Evolutionary conservation across 2,888 invertebrate species (phyloP).

Genomic region (Proisotoma minuta): DNA sequence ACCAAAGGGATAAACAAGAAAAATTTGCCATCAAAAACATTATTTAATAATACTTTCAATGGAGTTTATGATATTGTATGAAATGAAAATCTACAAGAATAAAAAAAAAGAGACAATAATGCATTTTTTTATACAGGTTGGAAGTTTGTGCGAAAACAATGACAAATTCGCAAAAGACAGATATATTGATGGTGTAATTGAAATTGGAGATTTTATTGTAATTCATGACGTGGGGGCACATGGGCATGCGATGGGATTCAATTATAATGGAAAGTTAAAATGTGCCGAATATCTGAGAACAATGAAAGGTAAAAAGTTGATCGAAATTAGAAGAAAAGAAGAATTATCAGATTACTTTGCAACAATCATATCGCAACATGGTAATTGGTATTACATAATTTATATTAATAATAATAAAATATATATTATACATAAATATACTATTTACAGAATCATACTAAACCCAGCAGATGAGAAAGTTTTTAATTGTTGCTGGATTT

Average conservation of each 20-base stretch:
- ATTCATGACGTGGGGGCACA: slow-evolving; percentile 24
- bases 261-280: slow-evolving; percentile 24
- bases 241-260: slow-evolving; percentile 23
- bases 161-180: slow-evolving; percentile 19
- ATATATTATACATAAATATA: too few species aligned
- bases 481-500: too few species aligned
- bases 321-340: slow-evolving; percentile 11
- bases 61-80: slow-evolving; percentile 25
- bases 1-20: not conserved
- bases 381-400: too few species aligned
- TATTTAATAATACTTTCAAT: not conserved
- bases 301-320: not conserved
- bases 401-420: too few species aligned
- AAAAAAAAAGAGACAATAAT: too few species aligned
- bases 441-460: too few species aligned
- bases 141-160: slow-evolving; percentile 23
- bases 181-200: not conserved
- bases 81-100: not conserved
- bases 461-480: too few species aligned
- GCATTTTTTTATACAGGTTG: slow-evolving; percentile 19
- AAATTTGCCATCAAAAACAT: not conserved
- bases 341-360: slow-evolving; percentile 11
- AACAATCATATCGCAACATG: slow-evolving; percentile 14
- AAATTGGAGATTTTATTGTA: slow-evolving; percentile 16
- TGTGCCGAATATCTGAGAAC: slow-evolving; percentile 20